phyloP scores from a whole-genome alignment of 2,888 invertebrate species.

The Pachymerium ferrugineum region DNA sequence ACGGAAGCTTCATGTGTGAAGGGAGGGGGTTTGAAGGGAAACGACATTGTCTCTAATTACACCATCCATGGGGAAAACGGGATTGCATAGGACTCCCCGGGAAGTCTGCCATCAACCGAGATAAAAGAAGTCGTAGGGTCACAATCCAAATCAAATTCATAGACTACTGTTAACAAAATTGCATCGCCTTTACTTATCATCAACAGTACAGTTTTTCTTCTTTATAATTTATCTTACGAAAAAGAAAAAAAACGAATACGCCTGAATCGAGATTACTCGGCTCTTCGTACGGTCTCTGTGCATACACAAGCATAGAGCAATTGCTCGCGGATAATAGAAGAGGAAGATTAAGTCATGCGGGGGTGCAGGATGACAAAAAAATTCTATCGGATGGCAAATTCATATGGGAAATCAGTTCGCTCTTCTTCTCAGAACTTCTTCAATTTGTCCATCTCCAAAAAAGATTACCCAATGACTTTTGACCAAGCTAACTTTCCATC shows the following conservation, averaged over 20 bases:
- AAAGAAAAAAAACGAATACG: slow-evolving; percentile 1
- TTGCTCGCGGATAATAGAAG: slow-evolving; percentile 15
- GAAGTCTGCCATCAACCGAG: slow-evolving; percentile 16
- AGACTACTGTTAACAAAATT: slow-evolving; percentile 11
- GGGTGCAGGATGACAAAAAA: background rate
- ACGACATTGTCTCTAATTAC: slow-evolving; percentile 23
- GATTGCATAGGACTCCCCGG: slow-evolving; percentile 13
- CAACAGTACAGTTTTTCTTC: background rate
- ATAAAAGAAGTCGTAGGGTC: slow-evolving; percentile 22
- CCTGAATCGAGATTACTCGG: background rate
- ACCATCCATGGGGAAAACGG: slow-evolving; percentile 27
- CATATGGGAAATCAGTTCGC: slow-evolving; percentile 20
- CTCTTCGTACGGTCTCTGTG: background rate
- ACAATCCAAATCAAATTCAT: slow-evolving; percentile 27
- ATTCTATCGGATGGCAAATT: background rate
- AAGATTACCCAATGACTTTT: background rate
- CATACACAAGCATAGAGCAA: background rate
- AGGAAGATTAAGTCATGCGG: slow-evolving; percentile 11
- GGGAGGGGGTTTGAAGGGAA: slow-evolving; percentile 18
- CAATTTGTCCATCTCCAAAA: slow-evolving; percentile 7
- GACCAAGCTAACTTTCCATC: no score
- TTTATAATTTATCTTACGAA: background rate
- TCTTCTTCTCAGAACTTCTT: slow-evolving; percentile 5
- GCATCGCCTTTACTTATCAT: background rate
- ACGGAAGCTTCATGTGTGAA: slow-evolving; percentile 22